Conservation (phyloP, 2,888 invertebrate genomes). For the Chromoteleia sp. region DNA sequence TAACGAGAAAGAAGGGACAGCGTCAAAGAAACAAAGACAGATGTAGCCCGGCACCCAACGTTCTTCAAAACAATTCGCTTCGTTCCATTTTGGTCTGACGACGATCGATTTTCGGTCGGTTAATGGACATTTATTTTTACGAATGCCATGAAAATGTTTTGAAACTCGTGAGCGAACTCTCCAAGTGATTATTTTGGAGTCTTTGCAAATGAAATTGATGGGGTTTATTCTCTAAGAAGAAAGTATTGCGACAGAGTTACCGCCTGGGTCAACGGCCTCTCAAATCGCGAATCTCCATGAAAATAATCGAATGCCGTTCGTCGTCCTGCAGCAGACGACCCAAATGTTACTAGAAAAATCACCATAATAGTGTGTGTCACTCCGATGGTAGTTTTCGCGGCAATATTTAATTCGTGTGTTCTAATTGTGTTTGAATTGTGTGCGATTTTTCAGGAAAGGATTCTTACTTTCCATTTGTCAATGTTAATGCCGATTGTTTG, state of each 20-base stretch:
- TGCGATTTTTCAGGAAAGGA: too few relatives aligned
- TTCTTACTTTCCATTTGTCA: too few relatives aligned
- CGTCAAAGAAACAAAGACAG: too few relatives aligned
- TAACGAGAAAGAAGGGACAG: too few relatives aligned
- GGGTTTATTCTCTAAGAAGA: conserved; percentile 21
- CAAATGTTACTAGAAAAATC: conserved; percentile 6
- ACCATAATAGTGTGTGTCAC: background rate
- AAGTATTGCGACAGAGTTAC: conserved; percentile 3
- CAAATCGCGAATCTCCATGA: conserved; percentile 14
- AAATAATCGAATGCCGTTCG: conserved; percentile 35
- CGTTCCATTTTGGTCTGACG: too few relatives aligned
- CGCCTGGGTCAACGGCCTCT: conserved; percentile 27
- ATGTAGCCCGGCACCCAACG: too few relatives aligned
- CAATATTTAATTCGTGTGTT: background rate
- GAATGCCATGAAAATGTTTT: background rate
- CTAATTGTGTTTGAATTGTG: too few relatives aligned
- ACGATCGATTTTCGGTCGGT: background rate
- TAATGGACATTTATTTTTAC: conserved; percentile 10
- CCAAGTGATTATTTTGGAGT: conserved; percentile 32
- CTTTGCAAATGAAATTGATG: conserved; percentile 6
- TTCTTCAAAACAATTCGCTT: too few relatives aligned
- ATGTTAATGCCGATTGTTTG: too few relatives aligned
- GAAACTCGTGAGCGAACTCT: too few relatives aligned
- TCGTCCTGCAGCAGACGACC: conserved; percentile 6
- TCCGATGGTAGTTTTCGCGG: background rate